Conservation (phyloP, 2,797 vertebrate species). For the Phaenicophaeus curvirostris region DNA sequence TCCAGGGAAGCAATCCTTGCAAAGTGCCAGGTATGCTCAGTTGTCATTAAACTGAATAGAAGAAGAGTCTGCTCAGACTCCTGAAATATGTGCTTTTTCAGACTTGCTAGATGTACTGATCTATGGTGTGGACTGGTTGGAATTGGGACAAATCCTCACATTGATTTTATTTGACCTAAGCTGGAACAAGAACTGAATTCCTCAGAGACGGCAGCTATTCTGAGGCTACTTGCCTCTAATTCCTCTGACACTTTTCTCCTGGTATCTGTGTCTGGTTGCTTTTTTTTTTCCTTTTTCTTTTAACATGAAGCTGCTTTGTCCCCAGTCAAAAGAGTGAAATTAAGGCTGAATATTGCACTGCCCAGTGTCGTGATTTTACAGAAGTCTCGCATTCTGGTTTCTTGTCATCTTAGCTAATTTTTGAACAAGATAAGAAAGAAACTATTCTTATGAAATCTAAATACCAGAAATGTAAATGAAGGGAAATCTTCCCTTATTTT, state of each 20-base stretch:
- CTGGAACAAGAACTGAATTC: neutral
- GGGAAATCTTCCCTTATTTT: neutral
- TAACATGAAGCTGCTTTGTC: neutral
- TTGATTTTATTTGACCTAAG: neutral
- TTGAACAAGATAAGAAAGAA: neutral
- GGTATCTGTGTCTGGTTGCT: too few species aligned
- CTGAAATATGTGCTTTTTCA: constrained; percentile 11
- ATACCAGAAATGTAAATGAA: neutral
- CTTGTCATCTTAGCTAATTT: neutral
- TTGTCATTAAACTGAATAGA: constrained; percentile 34
- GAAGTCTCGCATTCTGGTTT: neutral
- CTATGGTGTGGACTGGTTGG: neutral
- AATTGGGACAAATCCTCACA: neutral
- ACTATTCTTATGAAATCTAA: neutral
- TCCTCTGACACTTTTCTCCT: neutral
- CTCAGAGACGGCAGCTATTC: neutral
- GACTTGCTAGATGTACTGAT: neutral
- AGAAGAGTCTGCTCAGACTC: neutral
- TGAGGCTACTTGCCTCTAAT: neutral
- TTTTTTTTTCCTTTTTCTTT: neutral
- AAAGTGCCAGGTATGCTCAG: neutral
- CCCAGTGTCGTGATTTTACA: neutral
- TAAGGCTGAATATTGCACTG: neutral
- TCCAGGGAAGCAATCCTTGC: neutral
- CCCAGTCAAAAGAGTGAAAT: neutral